Evolutionary conservation across 2,797 vertebrate species (phyloP), one percentile per base, ranked within the genome.

Genomic region (Muscicapa striata): DNA sequence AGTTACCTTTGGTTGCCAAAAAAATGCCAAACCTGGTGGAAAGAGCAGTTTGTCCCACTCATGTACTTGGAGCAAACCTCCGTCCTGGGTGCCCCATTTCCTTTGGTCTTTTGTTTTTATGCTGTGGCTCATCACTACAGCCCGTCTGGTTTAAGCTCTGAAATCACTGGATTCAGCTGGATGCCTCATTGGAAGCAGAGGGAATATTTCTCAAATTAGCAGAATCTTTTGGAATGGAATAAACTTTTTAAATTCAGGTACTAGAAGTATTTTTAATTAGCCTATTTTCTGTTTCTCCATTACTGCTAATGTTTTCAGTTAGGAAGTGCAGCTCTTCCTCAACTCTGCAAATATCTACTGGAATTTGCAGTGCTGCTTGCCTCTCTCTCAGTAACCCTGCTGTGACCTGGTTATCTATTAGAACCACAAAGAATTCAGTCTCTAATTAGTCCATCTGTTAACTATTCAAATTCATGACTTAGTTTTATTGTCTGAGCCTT

Each of bases 401-500:
- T 83, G 72, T 96, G 96, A 97, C 95, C 94, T 94, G 95, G 89
- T 97, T 95, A 95, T 96, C 95, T 95, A 90, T 84, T 90, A 91
- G 92, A 96, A 93, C 91, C 91, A 92, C 81, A 77, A 96, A 97
- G 87, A 97, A 95, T 89, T 93, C 90, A 18, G 77, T 89, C 92
- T 95, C 86, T 94, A 96, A 96, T 96, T 96, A 97, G 95, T 96
- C 96, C 94, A 96, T 97, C 95, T 95, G 94, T 96, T 96, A 96
- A 97, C 95, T 96, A 94, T 94, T 96, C 93, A 94, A 94, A 97
- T 96, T 95, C 95, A 93, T 89, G 69, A 93, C 92, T 95, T 92
- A 62, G 78, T 87, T 95, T 96, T 92, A 95, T 95, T 92, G 93
- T 87, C 78, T 81, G 88, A 75, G 88, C 84, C 78, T 89, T 87